Evolutionary conservation across 92 coral and sea anemone species (phyloP), one percentile per base, ranked within the genome.

Genomic region (Bergia puertoricense): DNA sequence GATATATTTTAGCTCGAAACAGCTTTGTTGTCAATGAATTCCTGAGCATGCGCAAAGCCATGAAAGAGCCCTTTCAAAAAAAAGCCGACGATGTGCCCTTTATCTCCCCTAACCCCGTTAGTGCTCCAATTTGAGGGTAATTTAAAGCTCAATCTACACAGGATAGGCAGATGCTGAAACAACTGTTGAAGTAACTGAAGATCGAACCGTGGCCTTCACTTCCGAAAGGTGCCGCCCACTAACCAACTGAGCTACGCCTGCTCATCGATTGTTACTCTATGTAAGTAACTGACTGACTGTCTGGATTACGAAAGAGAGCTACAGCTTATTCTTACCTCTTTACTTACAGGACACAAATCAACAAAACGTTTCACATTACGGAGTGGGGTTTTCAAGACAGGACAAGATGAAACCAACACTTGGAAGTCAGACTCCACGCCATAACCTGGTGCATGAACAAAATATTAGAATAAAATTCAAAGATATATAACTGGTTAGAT

Each of bases 371-470:
- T 89, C 79, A 94, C 92, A 36, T 92, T 94, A 48, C 77, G 93
- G 36, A 97, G 88, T 45, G 97, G 76, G 22, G 89, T 91, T 65
- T 94, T 92, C 62, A 92, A 91, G 22, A 88, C 78, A 50, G 99
- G 97, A 54, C 96, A 94, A 2, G 99, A 94, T 11, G 98, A 82
- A 54, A 91, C 88, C 94, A 97, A 91, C 69, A 94, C 91, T 73
- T 93, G 94, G 68, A 97, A 94, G 85, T 97, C 99, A 14, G 98
- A 91, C 43, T 97, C 98, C 50, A 96, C 95, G 44, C 99, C 96
- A 84, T 95, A 97, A 39, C 99, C 99, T 97, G 77, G 37, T 22
- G 51, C 71, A 62, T 46, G 73, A 57, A 18, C 57, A 62, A 16
- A 62, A 16, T 62, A 20, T 18, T 1, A 8, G 30, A 62, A 62